Base-by-base conservation (phyloP, 2,113 vertebrate species). In the Natator depressus region DNA sequence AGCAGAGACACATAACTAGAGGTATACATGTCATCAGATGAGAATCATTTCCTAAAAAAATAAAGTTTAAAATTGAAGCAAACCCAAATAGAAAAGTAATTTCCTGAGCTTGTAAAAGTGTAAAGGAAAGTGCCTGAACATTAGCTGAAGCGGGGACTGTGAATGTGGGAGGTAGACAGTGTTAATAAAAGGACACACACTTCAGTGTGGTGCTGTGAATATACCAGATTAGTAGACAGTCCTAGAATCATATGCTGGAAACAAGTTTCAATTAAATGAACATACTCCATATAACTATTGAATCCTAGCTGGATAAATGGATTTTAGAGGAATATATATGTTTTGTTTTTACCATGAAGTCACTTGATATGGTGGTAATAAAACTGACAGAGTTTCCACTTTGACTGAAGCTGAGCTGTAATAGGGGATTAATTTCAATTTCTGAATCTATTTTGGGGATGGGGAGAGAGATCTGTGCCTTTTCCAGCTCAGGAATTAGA, bases 71-170 rank as follows among this genome's bases (percentile, higher is more conserved):
- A 94, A 97, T 94, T 96, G 97, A 97, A 98, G 95, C 89, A 93
- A 98, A 97, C 92, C 96, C 76, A 82, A 95, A 92, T 96, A 94
- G 97, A 98, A 94, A 96, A 98, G 94, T 94, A 98, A 98, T 97
- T 98, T 98, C 93, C 95, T 85, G 91, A 96, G 93, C 93, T 95
- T 95, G 91, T 82, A 53, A 88, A 97, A 96, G 95, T 88, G 90
- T 94, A 95, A 97, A 98, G 82, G 89, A 72, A 97, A 97, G 95
- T 95, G 85, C 91, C 85, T 84, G 87, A 90, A 89, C 89, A 85
- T 86, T 93, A 87, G 97, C 98, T 98, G 97, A 97, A 98, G 93
- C 91, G 92, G 88, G 27, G 55, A 47, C 49, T 93, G 78, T 92
- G 92, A 97, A 93, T 11, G 87, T n/a, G 82, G 93, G 76, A 96